Conservation (phyloP, 2,113 vertebrate genomes). For the Myiozetetes cayanensis region DNA sequence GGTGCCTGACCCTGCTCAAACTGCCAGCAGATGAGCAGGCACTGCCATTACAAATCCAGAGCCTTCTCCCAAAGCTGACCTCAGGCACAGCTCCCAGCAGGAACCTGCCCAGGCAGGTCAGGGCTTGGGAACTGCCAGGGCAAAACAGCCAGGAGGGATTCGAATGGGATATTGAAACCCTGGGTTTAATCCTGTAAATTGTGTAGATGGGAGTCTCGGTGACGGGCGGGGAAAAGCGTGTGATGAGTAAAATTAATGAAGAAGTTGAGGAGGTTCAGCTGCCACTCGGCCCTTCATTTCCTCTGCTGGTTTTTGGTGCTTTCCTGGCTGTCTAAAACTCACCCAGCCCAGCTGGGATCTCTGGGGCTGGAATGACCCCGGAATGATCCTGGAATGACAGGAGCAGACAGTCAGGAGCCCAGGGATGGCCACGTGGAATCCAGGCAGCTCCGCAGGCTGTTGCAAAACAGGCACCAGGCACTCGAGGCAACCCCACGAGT, state of each 20-base stretch:
- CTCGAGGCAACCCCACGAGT: neutral
- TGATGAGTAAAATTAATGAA: neutral
- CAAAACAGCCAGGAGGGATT: neutral
- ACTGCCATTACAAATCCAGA: neutral
- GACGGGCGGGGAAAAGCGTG: neutral
- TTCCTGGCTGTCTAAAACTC: neutral
- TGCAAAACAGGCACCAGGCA: neutral
- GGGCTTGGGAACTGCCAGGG: neutral
- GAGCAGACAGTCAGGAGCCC: neutral
- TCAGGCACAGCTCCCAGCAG: neutral
- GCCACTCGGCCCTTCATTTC: neutral
- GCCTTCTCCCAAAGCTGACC: neutral
- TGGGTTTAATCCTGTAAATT: too few relatives aligned
- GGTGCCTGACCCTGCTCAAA: neutral
- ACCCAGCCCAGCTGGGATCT: neutral
- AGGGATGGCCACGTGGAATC: neutral
- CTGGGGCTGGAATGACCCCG: neutral
- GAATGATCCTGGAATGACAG: neutral
- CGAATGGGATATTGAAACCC: neutral
- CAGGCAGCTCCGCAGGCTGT: neutral
- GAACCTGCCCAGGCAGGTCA: neutral
- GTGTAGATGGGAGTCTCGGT: neutral
- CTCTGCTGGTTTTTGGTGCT: neutral
- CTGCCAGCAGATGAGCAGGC: neutral
- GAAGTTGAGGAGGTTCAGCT: neutral